These are phyloP conservation scores for Mus spretus DNA, from an alignment of 2,797 vertebrate species.

Conservation along the genomic window DNA sequence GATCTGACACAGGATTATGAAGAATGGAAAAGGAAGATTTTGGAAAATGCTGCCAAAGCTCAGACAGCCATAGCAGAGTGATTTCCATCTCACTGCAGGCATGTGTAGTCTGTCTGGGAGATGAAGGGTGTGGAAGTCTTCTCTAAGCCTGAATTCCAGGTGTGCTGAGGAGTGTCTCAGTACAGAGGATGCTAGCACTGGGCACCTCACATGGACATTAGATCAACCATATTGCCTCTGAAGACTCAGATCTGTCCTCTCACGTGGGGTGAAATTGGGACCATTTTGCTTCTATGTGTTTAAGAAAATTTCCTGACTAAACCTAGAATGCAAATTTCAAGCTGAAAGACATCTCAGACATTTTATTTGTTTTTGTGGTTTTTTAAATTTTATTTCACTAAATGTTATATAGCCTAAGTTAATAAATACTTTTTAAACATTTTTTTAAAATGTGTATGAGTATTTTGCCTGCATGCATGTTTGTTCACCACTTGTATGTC, in stretches of 20 bases:
- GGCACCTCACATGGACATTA: not conserved
- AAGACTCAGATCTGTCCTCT: not conserved
- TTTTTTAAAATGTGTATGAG: not conserved
- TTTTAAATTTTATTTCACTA: slow-evolving; percentile 58
- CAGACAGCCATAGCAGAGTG: slow-evolving; percentile 69
- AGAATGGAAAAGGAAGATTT: slow-evolving; percentile 93
- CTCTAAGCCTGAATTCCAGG: not conserved
- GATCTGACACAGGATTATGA: slow-evolving; percentile 91
- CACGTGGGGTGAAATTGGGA: not conserved
- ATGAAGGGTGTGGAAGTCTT: not conserved
- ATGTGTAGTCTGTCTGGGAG: not conserved
- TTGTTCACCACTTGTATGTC: not conserved
- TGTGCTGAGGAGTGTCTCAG: not conserved
- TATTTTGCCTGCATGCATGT: not conserved
- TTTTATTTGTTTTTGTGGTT: slow-evolving; percentile 57
- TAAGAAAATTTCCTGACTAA: not conserved
- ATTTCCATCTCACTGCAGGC: slow-evolving; percentile 22
- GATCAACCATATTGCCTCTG: not conserved
- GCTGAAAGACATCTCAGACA: not conserved
- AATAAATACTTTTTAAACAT: slow-evolving; percentile 72
- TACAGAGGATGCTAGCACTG: not conserved
- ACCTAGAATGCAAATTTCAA: not conserved
- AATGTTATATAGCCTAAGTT: slow-evolving; percentile 45
- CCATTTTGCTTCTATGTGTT: slow-evolving; percentile 24
- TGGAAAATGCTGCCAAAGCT: slow-evolving; percentile 92